Conservation (phyloP, 92 coral and sea anemone genomes). For the Phymanthus crucifer region DNA sequence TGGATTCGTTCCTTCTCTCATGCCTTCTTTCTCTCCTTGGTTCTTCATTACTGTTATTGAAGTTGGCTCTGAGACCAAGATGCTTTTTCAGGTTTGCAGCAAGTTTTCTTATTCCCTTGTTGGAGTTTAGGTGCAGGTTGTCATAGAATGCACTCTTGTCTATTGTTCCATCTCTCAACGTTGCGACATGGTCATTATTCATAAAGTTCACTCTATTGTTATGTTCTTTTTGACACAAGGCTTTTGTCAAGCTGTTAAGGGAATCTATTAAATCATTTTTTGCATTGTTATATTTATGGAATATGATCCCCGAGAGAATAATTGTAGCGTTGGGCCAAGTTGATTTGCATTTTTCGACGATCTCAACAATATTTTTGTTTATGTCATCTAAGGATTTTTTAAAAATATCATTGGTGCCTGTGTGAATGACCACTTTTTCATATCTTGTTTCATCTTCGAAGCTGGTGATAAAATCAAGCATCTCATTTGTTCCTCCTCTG, state of each 20-base stretch:
- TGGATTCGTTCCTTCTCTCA: neutral
- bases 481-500: slow-evolving; percentile 11
- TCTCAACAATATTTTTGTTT: slow-evolving; percentile 10
- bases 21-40: neutral
- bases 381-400: neutral
- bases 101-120: neutral
- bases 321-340: slow-evolving; percentile 2
- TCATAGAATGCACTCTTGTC: neutral
- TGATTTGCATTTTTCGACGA: neutral
- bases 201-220: neutral
- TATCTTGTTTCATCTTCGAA: slow-evolving; percentile 14
- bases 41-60: neutral
- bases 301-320: slow-evolving; percentile 17
- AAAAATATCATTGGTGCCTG: slow-evolving; percentile 23
- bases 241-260: neutral
- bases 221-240: neutral
- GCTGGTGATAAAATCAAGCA: neutral
- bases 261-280: neutral
- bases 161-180: slow-evolving; percentile 10
- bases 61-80: neutral
- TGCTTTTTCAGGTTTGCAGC: slow-evolving; percentile 6
- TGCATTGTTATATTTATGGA: neutral
- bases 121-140: neutral
- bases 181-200: slow-evolving; percentile 3
- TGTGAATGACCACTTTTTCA: too few relatives aligned